These are phyloP conservation scores for Probaryconus sp. DNA, from an alignment of 1,140 invertebrate species.

Conservation along the genomic window DNA sequence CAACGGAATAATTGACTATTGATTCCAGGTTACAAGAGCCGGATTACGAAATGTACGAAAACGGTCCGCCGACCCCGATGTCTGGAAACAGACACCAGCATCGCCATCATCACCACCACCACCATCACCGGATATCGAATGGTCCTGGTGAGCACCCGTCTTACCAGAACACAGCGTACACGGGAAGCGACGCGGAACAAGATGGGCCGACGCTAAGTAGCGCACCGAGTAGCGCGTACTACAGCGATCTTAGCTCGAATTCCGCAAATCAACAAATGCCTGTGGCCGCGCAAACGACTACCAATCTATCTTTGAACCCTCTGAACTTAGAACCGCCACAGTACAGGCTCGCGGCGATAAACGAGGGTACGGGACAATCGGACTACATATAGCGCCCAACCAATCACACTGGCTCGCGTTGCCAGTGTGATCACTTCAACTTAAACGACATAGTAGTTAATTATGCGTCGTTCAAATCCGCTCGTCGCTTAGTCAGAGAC, in stretches of 20 bases:
- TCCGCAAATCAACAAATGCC: conserved; percentile 69
- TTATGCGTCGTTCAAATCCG: conserved; percentile 47
- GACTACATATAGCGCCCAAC: conserved; percentile 80
- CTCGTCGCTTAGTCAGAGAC: conserved; percentile 56
- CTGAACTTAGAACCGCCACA: conserved; percentile 68
- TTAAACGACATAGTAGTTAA: conserved; percentile 44
- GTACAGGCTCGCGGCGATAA: conserved; percentile 82
- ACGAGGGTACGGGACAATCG: conserved; percentile 81
- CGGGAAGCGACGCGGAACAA: conserved; percentile 82
- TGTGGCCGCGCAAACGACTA: conserved; percentile 28
- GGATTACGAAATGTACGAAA: conserved; percentile 78
- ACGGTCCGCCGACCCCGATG: conserved; percentile 70
- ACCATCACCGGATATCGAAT: conserved; percentile 72
- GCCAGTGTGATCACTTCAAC: conserved; percentile 47
- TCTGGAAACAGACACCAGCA: conserved; percentile 69
- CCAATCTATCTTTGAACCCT: conserved; percentile 68
- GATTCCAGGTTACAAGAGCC: conserved; percentile 74
- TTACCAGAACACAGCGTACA: conserved; percentile 85
- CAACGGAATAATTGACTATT: conserved; percentile 34
- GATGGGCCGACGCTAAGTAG: conserved; percentile 82
- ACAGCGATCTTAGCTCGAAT: conserved; percentile 79
- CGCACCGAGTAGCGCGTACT: conserved; percentile 85
- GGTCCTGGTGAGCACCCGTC: conserved; percentile 79
- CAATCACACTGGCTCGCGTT: conserved; percentile 39
- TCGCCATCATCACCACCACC: conserved; percentile 70